Base-by-base conservation (phyloP, 2,888 invertebrate species). In the Xylota segnis region DNA sequence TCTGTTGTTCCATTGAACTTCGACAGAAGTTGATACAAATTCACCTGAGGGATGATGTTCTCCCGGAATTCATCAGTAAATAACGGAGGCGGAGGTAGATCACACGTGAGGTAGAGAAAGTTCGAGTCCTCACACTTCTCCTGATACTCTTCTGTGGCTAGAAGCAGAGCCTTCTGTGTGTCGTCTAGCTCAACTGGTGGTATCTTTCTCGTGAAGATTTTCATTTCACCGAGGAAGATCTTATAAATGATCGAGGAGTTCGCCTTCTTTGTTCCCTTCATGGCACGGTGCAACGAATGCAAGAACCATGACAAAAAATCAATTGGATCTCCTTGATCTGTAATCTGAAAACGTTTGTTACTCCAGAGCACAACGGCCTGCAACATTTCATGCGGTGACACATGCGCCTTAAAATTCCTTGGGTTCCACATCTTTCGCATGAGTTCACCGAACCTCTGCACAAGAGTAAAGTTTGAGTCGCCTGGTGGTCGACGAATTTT, bases 331-430 rank as follows among this genome's bases (percentile, higher is more conserved):
- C 99, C 98, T 94, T 99, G 99, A 90, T 98, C 96, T 0, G 98
- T 99, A 90, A 99, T 99, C 93, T 99, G 99, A 91, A 99, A 99
- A 88, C 96, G 95, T 91, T 99, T 98, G 92, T 97, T 97, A 90
- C 99, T 98, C 97, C 98, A 98, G 87, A 99, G 93, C 4, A 99
- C 98, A 27, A 99, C 98, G 58, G 99, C 98, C 91, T 99, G 99
- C 27, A 99, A 93, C 99, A 99, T 99, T 94, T 99, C 99, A 91
- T 99, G 99, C 0, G 99, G 99, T 18, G 98, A 99, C 0, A 99
- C 99, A 90, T 99, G 99, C 0, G 99, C 97, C 93, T 99, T 99
- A 91, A 99, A 99, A 90, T 99, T 99, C 47, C 98, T 94, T 0
- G 99, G 99, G 92, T 99, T 99, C 99, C 99, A 99, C 89, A 99